Conservation (phyloP, 2,113 vertebrate species). For the Lophius piscatorius region DNA sequence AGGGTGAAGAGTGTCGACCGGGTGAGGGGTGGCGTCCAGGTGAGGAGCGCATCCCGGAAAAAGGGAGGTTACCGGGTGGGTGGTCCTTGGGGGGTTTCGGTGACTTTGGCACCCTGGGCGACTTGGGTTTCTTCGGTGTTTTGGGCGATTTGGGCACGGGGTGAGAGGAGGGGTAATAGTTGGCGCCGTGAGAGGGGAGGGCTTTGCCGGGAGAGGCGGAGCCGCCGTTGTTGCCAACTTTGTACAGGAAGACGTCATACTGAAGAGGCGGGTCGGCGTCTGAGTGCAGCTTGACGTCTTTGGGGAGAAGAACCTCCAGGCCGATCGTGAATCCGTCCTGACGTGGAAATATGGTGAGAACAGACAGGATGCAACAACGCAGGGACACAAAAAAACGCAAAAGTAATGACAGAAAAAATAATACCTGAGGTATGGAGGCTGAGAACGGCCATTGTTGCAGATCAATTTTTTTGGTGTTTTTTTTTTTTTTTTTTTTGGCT, state of each 20-base stretch:
- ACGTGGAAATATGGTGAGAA: constrained; percentile 54
- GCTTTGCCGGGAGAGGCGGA: constrained; percentile 25
- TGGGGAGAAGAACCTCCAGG: constrained; percentile 81
- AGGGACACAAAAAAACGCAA: constrained; percentile 20
- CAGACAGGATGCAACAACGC: constrained; percentile 50
- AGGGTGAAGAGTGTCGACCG: constrained; percentile 58
- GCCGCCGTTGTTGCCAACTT: constrained; percentile 65
- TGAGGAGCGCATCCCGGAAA: constrained; percentile 50
- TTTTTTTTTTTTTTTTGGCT: too few relatives aligned
- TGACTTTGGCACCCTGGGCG: constrained; percentile 50
- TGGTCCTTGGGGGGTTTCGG: constrained; percentile 45
- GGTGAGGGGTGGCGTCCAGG: constrained; percentile 34
- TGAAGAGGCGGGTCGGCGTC: constrained; percentile 69
- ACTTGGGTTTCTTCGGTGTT: constrained; percentile 43
- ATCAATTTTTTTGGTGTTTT: too few relatives aligned
- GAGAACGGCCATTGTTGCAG: neutral
- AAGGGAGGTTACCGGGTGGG: neutral
- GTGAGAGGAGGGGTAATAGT: constrained; percentile 40
- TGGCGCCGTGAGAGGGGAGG: constrained; percentile 26
- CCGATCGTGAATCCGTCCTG: constrained; percentile 82
- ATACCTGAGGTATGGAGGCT: constrained; percentile 2
- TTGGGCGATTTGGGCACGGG: constrained; percentile 61
- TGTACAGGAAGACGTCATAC: constrained; percentile 82
- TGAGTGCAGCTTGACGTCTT: constrained; percentile 73
- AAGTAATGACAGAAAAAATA: constrained; percentile 20